Base-by-base conservation (phyloP, 2,888 invertebrate genomes). In the Leistus spinibarbis region DNA sequence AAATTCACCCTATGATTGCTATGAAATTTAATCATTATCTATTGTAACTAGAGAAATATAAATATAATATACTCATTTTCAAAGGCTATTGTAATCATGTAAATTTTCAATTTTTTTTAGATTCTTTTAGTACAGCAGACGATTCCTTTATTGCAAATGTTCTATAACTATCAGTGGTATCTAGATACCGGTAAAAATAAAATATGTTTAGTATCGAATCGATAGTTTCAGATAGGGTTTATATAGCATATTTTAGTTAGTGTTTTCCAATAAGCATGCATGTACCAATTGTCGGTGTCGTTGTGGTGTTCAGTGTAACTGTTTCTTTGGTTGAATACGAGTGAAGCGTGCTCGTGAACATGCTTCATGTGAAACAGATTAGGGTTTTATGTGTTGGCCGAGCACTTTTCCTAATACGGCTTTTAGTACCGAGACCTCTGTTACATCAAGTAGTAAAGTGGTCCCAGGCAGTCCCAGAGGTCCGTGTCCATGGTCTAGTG, bases 321-420 rank as follows among this genome's bases (percentile, higher is more conserved):
- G 13, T 13, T 60, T 60, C 60, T 40, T 40, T 13, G 4, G 19
- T 60, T 16, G 60, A 60, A 40, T 40, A 40, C 40, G 19, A 60
- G n/a, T 54, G 54, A 3, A 17, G 20, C 19, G 60, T 20, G 60
- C 7, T 22, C 22, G 60, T 20, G 64, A 23, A 64, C 64, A 23
- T 64, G 64, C 27, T 64, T 64, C 64, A 64, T 64, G 76, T 76
- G 78, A 76, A 80, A 79, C 77, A 79, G 80, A 80, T 80, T 80
- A 80, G 79, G 77, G 79, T 79, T 80, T 79, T 80, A 80, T 79
- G 79, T 77, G 78, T 77, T 78, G 73, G 69, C 76, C 77, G 78
- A 78, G 77, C 77, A 76, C 76, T 56, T 75, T 77, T 79, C 72
- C 78, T 80, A 80, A 80, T 79, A 79, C 76, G 74, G 79, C 79